These are phyloP conservation scores for Epizoanthus stellaris DNA, from an alignment of 92 coral and sea anemone genomes.

Conservation along the genomic window DNA sequence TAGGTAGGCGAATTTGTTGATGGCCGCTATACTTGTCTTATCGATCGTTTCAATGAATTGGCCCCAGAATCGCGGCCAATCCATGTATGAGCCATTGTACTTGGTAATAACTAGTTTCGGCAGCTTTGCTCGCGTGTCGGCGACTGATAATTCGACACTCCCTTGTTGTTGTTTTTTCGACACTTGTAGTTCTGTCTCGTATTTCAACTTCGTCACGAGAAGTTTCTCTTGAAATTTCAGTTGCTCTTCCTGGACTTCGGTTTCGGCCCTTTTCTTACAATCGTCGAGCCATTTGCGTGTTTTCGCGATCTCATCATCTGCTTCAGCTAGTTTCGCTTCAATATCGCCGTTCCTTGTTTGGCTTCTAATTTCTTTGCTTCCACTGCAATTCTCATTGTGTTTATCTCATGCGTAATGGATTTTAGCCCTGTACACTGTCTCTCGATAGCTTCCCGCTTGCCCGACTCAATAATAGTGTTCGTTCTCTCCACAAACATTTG, in stretches of 20 bases:
- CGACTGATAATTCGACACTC: not conserved
- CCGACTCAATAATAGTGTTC: conserved; percentile 47
- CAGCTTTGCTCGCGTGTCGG: conserved; percentile 38
- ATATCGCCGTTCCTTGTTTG: conserved; percentile 43
- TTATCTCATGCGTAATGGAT: conserved; percentile 25
- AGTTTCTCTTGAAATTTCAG: conserved; percentile 29
- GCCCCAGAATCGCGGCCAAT: conserved; percentile 49
- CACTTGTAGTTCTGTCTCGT: not conserved
- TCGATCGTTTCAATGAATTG: conserved; percentile 46
- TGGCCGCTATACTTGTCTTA: conserved; percentile 23
- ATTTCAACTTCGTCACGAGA: conserved; percentile 18
- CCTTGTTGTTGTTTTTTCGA: not conserved
- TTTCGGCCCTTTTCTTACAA: not conserved
- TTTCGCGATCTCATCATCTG: conserved; percentile 34
- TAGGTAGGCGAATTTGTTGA: conserved; percentile 38
- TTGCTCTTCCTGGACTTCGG: conserved; percentile 13
- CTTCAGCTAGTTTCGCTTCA: conserved; percentile 5
- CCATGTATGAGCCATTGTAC: conserved; percentile 38
- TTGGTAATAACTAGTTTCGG: conserved; percentile 48
- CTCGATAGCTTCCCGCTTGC: conserved; percentile 39
- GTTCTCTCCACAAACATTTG: conserved; percentile 45
- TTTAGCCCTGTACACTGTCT: conserved; percentile 25
- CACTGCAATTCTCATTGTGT: conserved; percentile 31
- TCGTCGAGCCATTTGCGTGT: not conserved
- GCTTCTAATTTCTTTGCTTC: conserved; percentile 45